Conservation (phyloP, 37 sponge, comb jelly and placozoan genomes). For the Tethya wilhelma region DNA sequence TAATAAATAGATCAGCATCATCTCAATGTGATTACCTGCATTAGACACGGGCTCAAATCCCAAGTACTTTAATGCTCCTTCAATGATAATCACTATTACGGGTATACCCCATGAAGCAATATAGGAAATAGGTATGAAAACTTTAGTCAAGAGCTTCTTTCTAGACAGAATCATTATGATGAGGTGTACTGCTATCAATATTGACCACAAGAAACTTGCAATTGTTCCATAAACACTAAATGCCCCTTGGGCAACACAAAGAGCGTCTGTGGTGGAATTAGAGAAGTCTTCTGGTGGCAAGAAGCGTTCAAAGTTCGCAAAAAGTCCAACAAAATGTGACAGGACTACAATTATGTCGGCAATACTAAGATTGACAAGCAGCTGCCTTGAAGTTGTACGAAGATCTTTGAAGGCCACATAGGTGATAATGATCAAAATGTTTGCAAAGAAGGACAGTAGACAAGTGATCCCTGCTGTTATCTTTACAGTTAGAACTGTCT, state of each 20-base stretch:
- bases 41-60: slow-evolving; percentile 31
- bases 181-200: slow-evolving; percentile 46
- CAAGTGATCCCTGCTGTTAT: slow-evolving; percentile 31
- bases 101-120: slow-evolving; percentile 50
- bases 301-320: slow-evolving; percentile 31
- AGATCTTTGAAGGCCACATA: slow-evolving; percentile 56
- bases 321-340: slow-evolving; percentile 47
- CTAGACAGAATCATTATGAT: slow-evolving; percentile 32
- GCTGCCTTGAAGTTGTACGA: slow-evolving; percentile 49
- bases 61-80: not conserved
- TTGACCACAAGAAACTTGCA: slow-evolving; percentile 60
- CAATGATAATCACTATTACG: not conserved
- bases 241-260: slow-evolving; percentile 37
- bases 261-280: not conserved
- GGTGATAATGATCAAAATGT: slow-evolving; percentile 64
- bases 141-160: not conserved
- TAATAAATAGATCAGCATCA: no score
- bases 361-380: slow-evolving; percentile 57
- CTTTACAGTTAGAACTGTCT: not conserved
- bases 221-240: slow-evolving; percentile 42
- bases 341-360: slow-evolving; percentile 58
- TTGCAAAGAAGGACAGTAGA: slow-evolving; percentile 49
- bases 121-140: slow-evolving; percentile 16
- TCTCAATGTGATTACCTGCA: not conserved
- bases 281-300: not conserved